Base-by-base conservation (phyloP, 2,797 vertebrate species). In the Coranthus polyacanthus region DNA sequence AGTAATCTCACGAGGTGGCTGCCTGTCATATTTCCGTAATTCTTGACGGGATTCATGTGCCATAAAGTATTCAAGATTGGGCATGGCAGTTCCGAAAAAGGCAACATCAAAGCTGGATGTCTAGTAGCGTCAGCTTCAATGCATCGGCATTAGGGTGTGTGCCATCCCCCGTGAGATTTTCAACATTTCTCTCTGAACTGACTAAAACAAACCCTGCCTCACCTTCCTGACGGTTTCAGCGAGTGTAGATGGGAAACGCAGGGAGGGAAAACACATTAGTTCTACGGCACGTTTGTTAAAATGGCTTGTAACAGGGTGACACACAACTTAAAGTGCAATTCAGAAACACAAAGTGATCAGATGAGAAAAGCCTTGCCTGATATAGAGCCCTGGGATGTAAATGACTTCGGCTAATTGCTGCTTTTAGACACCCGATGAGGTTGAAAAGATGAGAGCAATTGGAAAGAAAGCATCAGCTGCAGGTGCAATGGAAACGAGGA, bases 401-500 rank as follows among this genome's bases (percentile, higher is more conserved):
- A 90, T 86, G 83, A 86, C 82, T 83, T 58, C 29, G 70, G 73
- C 82, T 93, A 92, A 93, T 92, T 91, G 89, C 90, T 77, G 62
- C 77, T 69, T 91, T 92, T 90, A 90, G 85, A 81, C 79, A 60
- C 81, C 71, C 82, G 45, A 64, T 68, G 83, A 36, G 75, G 56
- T 32, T 79, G 68, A 85, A 76, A 78, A 65, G 68, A 46, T 38
- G 73, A 61, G 57, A 76, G 64, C 44, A 36, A 70, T 75, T 75
- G 66, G 67, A 62, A 61, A 63, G 50, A 68, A 81, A 57, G 24
- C 79, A 56, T 66, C 49, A 70, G 76, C 69, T 67, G 82, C 85
- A 90, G 88, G 88, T 89, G 84, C 81, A 60, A 43, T 59, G 54
- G 37, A 51, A 63, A 62, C 12, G 42, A 47, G 16, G 24, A 57